Evolutionary conservation across 2,888 invertebrate genomes (phyloP).

Genomic region (Acrocyrtus sp.): DNA sequence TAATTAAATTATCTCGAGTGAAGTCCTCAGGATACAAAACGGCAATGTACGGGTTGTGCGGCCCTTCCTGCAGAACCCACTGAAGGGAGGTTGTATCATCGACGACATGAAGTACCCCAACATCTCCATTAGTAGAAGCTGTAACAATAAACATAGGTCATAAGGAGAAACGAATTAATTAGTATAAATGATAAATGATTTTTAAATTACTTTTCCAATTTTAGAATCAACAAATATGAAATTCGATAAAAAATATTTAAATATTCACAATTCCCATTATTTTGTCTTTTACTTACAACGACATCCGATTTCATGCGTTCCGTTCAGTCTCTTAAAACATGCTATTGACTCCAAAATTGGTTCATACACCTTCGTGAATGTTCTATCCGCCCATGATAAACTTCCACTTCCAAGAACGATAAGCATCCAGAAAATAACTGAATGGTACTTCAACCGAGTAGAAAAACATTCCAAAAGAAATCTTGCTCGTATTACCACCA

Average conservation of each 20-base stretch:
- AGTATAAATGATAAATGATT: too few relatives aligned
- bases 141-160: slow-evolving; percentile 64
- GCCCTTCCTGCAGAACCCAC: slow-evolving; percentile 77
- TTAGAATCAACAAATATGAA: not conserved
- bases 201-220: not conserved
- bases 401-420: too few relatives aligned
- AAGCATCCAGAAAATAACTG: too few relatives aligned
- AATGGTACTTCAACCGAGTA: too few relatives aligned
- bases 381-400: slow-evolving; percentile 39
- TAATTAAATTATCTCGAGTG: slow-evolving; percentile 67
- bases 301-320: slow-evolving; percentile 95
- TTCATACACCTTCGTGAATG: slow-evolving; percentile 76
- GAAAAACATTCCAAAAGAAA: too few relatives aligned
- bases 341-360: slow-evolving; percentile 77
- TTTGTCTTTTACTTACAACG: slow-evolving; percentile 85
- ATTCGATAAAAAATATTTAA: not conserved
- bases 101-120: slow-evolving; percentile 84
- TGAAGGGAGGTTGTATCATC: slow-evolving; percentile 71
- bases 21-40: slow-evolving; percentile 76
- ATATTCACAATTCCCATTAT: not conserved
- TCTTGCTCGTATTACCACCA: too few relatives aligned
- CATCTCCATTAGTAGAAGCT: slow-evolving; percentile 82
- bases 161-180: slow-evolving; percentile 16
- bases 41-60: slow-evolving; percentile 84
- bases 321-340: slow-evolving; percentile 92